These are phyloP conservation scores for Onychomys torridus DNA, from an alignment of 2,797 vertebrate species.

Conservation along the genomic window DNA sequence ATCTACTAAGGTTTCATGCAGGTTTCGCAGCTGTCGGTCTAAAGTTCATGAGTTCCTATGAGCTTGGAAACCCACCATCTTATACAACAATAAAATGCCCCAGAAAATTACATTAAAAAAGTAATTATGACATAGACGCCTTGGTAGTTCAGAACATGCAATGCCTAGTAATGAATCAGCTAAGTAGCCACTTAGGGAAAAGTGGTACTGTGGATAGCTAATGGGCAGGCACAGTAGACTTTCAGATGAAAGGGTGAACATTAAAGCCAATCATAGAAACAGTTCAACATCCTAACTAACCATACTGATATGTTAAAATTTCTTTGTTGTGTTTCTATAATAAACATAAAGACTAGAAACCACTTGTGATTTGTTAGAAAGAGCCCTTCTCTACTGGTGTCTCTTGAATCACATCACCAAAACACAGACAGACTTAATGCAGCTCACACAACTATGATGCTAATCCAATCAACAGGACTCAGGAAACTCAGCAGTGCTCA, in stretches of 20 bases:
- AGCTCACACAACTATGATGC: background rate
- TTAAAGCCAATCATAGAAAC: background rate
- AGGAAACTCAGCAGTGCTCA: background rate
- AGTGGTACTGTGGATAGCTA: background rate
- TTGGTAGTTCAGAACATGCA: background rate
- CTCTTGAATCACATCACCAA: background rate
- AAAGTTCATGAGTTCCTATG: too few species aligned
- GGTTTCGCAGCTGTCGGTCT: too few species aligned
- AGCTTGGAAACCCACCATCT: background rate
- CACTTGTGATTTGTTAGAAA: background rate
- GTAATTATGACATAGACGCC: background rate
- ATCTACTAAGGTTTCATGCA: too few species aligned
- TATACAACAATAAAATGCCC: background rate
- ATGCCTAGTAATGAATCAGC: background rate
- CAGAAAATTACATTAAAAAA: background rate
- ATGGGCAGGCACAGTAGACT: background rate
- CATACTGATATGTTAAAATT: background rate
- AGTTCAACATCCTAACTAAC: background rate
- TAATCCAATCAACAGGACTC: background rate
- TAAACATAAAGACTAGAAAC: background rate
- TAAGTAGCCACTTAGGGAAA: background rate
- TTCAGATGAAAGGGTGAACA: background rate
- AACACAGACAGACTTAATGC: background rate
- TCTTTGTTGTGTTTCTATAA: background rate
- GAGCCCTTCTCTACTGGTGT: background rate